Evolutionary conservation across 1,140 invertebrate genomes (phyloP).

Genomic region (Drosophila sulfurigaster): DNA sequence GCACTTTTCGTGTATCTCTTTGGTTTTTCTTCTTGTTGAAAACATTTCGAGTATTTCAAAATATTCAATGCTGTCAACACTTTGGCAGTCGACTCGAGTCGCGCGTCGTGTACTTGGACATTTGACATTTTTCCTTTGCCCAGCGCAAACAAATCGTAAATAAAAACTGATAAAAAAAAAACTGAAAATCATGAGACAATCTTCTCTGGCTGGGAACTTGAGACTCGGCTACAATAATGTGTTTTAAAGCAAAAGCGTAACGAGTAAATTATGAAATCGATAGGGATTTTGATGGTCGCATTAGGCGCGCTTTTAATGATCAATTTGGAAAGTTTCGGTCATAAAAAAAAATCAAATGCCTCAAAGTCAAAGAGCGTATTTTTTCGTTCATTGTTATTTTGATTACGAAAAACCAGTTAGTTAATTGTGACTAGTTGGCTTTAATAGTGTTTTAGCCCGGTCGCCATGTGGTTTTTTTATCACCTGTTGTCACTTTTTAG

Average conservation of each 20-base stretch:
- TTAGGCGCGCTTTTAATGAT: slow-evolving; percentile 55
- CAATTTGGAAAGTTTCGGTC: slow-evolving; percentile 49
- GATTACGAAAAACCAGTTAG: slow-evolving; percentile 57
- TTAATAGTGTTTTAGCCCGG: slow-evolving; percentile 14
- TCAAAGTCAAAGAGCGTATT: slow-evolving; percentile 1
- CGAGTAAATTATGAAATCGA: slow-evolving; percentile 61
- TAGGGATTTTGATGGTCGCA: slow-evolving; percentile 69
- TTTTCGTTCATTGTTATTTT: too few relatives aligned
- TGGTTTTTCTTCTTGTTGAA: slow-evolving; percentile 30
- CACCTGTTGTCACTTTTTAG: slow-evolving; percentile 58
- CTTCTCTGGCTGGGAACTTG: slow-evolving; percentile 44
- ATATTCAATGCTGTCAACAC: slow-evolving; percentile 63
- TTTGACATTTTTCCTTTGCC: slow-evolving; percentile 47
- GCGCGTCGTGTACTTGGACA: slow-evolving; percentile 20
- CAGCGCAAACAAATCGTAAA: slow-evolving; percentile 64
- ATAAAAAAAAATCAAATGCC: slow-evolving; percentile 37
- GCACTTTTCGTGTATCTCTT: slow-evolving; percentile 31
- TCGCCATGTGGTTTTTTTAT: slow-evolving; percentile 52
- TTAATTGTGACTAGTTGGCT: slow-evolving; percentile 25
- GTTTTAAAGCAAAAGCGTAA: slow-evolving; percentile 54
- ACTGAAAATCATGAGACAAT: slow-evolving; percentile 2
- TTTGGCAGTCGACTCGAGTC: slow-evolving; percentile 39
- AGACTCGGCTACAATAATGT: slow-evolving; percentile 57
- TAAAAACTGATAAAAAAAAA: slow-evolving; percentile 66
- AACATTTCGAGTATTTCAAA: slow-evolving; percentile 15